These are phyloP conservation scores for Heliconius erato DNA, from an alignment of 2,888 invertebrate genomes.

Conservation along the genomic window DNA sequence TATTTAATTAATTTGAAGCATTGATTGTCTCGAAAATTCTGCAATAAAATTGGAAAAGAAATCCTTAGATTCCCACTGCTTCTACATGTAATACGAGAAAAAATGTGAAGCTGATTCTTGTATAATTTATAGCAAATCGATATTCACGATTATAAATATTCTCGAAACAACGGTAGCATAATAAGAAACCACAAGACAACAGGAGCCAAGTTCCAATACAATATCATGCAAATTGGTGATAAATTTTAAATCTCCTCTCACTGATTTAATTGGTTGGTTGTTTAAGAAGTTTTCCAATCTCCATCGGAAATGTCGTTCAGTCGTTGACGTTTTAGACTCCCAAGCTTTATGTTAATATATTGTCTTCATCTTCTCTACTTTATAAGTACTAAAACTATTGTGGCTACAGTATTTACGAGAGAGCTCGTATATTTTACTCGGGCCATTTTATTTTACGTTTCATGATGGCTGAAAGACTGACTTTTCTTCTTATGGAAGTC, in stretches of 20 bases:
- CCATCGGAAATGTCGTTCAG: slow-evolving; percentile 62
- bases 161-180: background rate
- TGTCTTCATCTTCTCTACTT: slow-evolving; percentile 2
- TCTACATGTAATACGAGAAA: too few relatives aligned
- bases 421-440: slow-evolving; percentile 4
- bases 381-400: slow-evolving; percentile 16
- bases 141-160: background rate
- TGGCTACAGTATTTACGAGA: slow-evolving; percentile 15
- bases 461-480: slow-evolving; percentile 2
- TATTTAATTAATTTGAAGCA: too few relatives aligned
- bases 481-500: background rate
- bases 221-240: slow-evolving; percentile 44
- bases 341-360: slow-evolving; percentile 22
- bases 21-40: too few relatives aligned
- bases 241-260: slow-evolving; percentile 43
- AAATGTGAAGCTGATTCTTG: background rate
- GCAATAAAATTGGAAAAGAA: background rate
- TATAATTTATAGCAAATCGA: background rate
- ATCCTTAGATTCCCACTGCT: background rate
- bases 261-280: slow-evolving; percentile 74
- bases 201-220: slow-evolving; percentile 23
- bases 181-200: slow-evolving; percentile 4
- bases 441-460: background rate
- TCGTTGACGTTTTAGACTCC: slow-evolving; percentile 25
- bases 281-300: slow-evolving; percentile 75